Base-by-base conservation (phyloP, 1,140 invertebrate genomes). In the Maconellicoccus hirsutus region DNA sequence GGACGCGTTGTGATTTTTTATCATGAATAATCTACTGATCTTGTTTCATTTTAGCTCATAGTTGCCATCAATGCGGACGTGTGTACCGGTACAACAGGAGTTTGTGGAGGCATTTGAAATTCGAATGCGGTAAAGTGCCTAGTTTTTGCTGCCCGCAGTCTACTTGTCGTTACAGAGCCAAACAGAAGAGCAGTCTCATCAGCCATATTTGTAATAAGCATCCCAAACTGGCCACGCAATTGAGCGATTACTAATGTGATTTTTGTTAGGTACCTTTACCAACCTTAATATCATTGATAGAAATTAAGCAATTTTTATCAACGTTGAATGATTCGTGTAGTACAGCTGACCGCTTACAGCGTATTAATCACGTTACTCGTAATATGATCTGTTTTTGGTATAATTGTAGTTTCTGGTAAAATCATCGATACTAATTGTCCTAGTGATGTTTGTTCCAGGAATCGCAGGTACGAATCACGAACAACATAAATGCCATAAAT, bases 141-240 rank as follows among this genome's bases (percentile, higher is more conserved):
- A 80, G 80, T 72, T 80, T 82, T 70, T 75, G 76, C n/a, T 86
- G 84, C 75, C 76, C 80, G 16, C 72, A 82, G 22, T 71, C 72
- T 0, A 69, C 70, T 10, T 84, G 83, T 73, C 76, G 77, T 63
- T 81, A 82, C 73, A 79, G 77, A 71, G 81, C 80, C 39, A 83
- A 79, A 73, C 79, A 82, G 33, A 82, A 82, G 61, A 80, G 80
- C 39, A 80, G 80, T 69, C 76, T 84, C 4, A 77, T 79, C 29
- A 81, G 80, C 69, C 82, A 84, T 71, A 78, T 82, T 42, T 23
- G 26, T 10, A 19, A 33, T 16, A 70, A 38, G 14, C 70, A 70
- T 71, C 59, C 70, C 21, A 66, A 23, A 23, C 22, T 66, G 22
- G 42, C 42, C 16, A 19, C 21, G 6, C 19, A 66, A 66, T 8